Conservation (phyloP, 2,888 invertebrate species). For the Sialis fuliginosa region DNA sequence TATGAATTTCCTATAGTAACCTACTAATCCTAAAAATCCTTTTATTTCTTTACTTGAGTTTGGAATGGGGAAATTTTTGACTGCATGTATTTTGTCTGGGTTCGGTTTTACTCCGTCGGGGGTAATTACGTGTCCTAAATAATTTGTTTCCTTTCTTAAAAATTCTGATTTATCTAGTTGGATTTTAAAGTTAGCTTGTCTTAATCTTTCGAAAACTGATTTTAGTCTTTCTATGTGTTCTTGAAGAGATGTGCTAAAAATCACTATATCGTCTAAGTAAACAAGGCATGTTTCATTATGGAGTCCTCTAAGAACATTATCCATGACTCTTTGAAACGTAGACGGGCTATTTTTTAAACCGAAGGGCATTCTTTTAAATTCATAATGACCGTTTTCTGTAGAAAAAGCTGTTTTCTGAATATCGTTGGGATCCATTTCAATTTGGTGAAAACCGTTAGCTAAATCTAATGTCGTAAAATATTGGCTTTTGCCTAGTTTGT, state of each 20-base stretch:
- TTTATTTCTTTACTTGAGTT: neutral
- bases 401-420: constrained; percentile 1
- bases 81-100: neutral
- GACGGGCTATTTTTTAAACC: no score
- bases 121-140: constrained; percentile 15
- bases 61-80: neutral
- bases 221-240: neutral
- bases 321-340: no score
- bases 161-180: constrained; percentile 11
- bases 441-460: constrained; percentile 16
- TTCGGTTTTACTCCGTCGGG: constrained; percentile 6
- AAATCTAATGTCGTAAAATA: no score
- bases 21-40: neutral
- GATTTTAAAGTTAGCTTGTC: neutral
- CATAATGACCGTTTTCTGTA: constrained; percentile 6
- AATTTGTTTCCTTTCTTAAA: constrained; percentile 11
- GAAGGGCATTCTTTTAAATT: no score
- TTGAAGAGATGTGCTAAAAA: neutral
- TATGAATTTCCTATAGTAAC: neutral
- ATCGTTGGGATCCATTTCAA: no score
- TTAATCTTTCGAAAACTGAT: neutral
- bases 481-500: no score
- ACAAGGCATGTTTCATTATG: no score
- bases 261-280: constrained; percentile 10
- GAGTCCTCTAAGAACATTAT: no score